Evolutionary conservation across 2,888 invertebrate species (phyloP).

Genomic region (Agriopis marginaria): DNA sequence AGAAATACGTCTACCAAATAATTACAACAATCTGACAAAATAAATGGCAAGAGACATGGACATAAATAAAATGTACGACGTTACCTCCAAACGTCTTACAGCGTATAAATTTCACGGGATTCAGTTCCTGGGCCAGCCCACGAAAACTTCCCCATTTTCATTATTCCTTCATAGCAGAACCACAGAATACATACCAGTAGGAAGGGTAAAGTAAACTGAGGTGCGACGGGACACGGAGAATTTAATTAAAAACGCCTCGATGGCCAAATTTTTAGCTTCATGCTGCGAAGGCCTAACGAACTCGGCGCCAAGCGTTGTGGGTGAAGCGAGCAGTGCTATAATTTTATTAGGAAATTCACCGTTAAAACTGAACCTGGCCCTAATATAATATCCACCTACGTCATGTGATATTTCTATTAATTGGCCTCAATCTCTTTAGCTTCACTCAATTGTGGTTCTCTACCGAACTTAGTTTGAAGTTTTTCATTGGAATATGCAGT

Average conservation of each 20-base stretch:
- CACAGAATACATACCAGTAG: conserved; percentile 22
- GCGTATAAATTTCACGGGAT: conserved; percentile 48
- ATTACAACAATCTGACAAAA: conserved; percentile 16
- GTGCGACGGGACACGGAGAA: conserved; percentile 64
- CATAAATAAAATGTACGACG: conserved; percentile 32
- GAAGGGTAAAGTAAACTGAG: conserved; percentile 56
- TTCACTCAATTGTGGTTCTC: conserved; percentile 5
- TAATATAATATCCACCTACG: conserved; percentile 7
- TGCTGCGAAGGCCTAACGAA: conserved; percentile 48
- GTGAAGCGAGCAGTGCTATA: conserved; percentile 11
- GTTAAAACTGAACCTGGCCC: conserved; percentile 6
- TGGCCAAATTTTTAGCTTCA: conserved; percentile 54
- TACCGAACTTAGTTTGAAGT: background rate
- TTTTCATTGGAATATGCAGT: background rate
- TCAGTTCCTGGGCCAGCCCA: conserved; percentile 58
- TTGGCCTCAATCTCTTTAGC: background rate
- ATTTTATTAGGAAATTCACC: conserved; percentile 16
- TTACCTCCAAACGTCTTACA: conserved; percentile 43
- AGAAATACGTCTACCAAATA: conserved; percentile 5
- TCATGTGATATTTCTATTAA: conserved; percentile 1
- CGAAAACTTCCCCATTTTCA: conserved; percentile 70
- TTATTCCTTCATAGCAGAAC: conserved; percentile 70
- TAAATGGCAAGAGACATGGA: conserved; percentile 9
- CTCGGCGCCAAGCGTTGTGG: conserved; percentile 28
- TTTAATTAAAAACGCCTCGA: conserved; percentile 73